These are phyloP conservation scores for Peromyscus maniculatus DNA, from an alignment of 2,113 vertebrate species.

Conservation along the genomic window DNA sequence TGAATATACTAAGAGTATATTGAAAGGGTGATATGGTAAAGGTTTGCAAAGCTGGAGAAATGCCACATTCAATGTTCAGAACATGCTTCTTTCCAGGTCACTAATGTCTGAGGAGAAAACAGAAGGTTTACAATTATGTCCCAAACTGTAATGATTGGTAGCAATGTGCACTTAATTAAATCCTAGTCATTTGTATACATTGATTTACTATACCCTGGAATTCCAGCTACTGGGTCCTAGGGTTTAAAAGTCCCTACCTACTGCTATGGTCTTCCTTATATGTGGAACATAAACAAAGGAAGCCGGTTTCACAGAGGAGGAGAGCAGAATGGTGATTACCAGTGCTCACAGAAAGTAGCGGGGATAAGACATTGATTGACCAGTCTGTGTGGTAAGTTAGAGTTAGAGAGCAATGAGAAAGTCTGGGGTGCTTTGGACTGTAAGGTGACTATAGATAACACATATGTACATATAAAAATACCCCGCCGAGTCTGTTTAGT, in stretches of 20 bases:
- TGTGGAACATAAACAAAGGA: not conserved
- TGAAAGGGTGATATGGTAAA: not conserved
- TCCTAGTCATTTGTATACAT: not conserved
- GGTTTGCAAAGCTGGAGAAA: not conserved
- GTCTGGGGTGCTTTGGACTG: not conserved
- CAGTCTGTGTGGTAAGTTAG: fast-evolving
- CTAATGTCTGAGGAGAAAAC: not conserved
- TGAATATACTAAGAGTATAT: too few species aligned
- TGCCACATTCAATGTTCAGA: not conserved
- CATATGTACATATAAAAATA: not conserved
- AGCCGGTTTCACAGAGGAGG: not conserved
- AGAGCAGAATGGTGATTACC: not conserved
- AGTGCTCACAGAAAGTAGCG: not conserved
- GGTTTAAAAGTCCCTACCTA: not conserved
- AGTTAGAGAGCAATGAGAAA: not conserved
- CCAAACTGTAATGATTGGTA: not conserved
- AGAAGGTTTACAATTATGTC: not conserved
- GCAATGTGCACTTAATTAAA: not conserved
- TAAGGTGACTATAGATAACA: too few species aligned
- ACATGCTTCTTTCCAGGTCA: not conserved
- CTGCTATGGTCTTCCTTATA: not conserved
- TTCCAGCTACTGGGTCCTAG: not conserved
- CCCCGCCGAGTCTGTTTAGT: not conserved
- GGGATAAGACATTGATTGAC: not conserved
- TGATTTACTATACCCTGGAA: not conserved